A percentile compares a stretch with the other conserved stretches of the same genome.
phyloP scores from a whole-genome alignment of 1,140 invertebrate genomes.

The Atta cephalotes region DNA sequence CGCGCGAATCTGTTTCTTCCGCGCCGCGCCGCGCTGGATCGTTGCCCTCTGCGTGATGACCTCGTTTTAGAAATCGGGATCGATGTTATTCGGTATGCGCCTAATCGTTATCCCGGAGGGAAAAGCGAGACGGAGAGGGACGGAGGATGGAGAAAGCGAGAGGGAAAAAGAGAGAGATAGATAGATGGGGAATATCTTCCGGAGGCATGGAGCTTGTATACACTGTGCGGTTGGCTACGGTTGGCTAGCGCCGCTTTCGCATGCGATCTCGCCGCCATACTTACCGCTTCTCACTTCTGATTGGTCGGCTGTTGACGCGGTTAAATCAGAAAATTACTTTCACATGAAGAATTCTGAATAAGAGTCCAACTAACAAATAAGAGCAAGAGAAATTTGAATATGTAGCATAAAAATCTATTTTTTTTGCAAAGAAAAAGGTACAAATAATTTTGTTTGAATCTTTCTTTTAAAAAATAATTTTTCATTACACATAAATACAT shows the following conservation, averaged over 20 bases:
- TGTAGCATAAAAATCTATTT: too few relatives aligned
- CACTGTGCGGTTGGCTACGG: constrained; percentile 10
- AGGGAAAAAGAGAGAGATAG: not conserved
- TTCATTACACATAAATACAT: too few relatives aligned
- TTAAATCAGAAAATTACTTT: too few relatives aligned
- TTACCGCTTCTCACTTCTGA: too few relatives aligned
- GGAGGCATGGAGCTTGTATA: not conserved
- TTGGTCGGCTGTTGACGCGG: too few relatives aligned
- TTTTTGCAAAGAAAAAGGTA: too few relatives aligned
- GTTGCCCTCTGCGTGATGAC: constrained; percentile 67
- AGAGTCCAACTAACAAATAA: too few relatives aligned
- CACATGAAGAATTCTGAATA: too few relatives aligned
- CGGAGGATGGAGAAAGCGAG: not conserved
- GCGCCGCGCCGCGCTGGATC: constrained; percentile 16
- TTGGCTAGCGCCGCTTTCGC: not conserved
- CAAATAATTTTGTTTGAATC: too few relatives aligned
- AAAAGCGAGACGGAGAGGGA: not conserved
- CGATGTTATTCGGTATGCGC: constrained; percentile 69
- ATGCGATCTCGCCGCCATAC: not conserved
- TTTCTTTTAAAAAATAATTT: too few relatives aligned
- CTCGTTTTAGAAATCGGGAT: constrained; percentile 71
- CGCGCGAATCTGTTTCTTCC: constrained; percentile 57
- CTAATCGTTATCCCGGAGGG: constrained; percentile 68
- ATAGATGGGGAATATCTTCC: constrained; percentile 19
- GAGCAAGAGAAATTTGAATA: too few relatives aligned